Base-by-base conservation (phyloP, 2,797 vertebrate genomes). In the Schizopygopsis malacanthus region DNA sequence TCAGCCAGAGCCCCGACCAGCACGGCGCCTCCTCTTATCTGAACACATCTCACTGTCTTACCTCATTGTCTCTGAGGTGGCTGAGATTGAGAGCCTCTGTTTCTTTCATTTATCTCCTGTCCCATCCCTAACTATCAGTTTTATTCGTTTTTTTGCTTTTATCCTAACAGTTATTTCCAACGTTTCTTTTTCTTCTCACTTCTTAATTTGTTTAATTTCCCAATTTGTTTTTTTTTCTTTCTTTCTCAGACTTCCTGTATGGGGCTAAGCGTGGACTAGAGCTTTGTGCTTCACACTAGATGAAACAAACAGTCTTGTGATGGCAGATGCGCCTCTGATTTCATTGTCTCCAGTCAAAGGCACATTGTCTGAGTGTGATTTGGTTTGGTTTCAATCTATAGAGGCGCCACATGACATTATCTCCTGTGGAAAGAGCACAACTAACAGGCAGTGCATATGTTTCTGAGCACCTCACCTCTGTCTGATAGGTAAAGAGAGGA, bases 1-100 rank as follows among this genome's bases (percentile, higher is more conserved):
- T 94, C 92, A 92, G 92, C 91, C 86, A 79, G 92, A 93, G 91
- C 90, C 91, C 83, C 6, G 76, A 89, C 85, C 85, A 54, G 3
- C 5, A 85, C 91, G 94, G 93, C 90, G 90, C 93, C 94, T 93
- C 85, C 39, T 88, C 91, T 95, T 94, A 94, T 93, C 92, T 86
- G 85, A 72, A 88, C 90, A 90, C 90, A 94, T 94, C 92, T 50
- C 91, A 93, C 90, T 92, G 78, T 93, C 89, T 90, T 91, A 91
- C 90, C 90, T 91, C 85, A 80, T 59, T 90, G 87, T 90, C 91
- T 67, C 45, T 84, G 91, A 88, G 88, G 81, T 84, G 77, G 45
- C 76, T 85, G 25, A 79, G 88, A 84, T 67, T 59, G 70, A 79
- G 37, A 8, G 39, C 22, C 54, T 41, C 54, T 25, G 41, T 79